phyloP scores from a whole-genome alignment of 2,113 vertebrate species.

The Bolborhynchus lineola region DNA sequence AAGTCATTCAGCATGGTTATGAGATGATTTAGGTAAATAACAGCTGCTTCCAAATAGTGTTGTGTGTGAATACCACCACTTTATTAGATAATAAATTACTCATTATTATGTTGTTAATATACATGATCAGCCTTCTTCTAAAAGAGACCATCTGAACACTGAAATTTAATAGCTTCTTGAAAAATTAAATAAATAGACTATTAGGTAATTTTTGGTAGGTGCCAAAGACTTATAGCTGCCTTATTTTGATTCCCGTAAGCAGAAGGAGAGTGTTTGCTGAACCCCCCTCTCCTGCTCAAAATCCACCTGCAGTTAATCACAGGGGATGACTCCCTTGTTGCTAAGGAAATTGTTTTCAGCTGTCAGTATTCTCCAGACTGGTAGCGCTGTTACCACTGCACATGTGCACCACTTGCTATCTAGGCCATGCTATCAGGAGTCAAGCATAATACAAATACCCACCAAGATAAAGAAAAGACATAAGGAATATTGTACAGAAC shows the following conservation, averaged over 20 bases:
- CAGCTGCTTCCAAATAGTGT: not conserved
- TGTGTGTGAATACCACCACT: not conserved
- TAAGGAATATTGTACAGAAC: not conserved
- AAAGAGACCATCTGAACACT: not conserved
- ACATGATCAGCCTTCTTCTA: not conserved
- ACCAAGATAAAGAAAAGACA: not conserved
- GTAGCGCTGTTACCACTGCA: not conserved
- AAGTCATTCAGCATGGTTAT: not conserved
- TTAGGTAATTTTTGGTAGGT: not conserved
- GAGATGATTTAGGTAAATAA: conserved; percentile 28
- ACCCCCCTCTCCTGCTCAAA: not conserved
- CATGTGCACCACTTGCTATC: not conserved
- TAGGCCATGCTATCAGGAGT: not conserved
- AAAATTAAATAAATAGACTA: not conserved
- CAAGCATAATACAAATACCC: not conserved
- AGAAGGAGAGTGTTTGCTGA: not conserved
- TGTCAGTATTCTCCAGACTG: not conserved
- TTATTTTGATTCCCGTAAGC: not conserved
- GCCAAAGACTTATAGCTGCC: not conserved
- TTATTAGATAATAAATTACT: conserved; percentile 1
- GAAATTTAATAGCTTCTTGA: not conserved
- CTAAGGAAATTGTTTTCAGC: conserved; percentile 10
- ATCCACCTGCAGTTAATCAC: not conserved
- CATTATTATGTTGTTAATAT: not conserved
- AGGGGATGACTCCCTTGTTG: not conserved